Evolutionary conservation across 1,140 invertebrate species (phyloP), one percentile per base, ranked within the genome.

Genomic region (Sweltsa coloradensis): DNA sequence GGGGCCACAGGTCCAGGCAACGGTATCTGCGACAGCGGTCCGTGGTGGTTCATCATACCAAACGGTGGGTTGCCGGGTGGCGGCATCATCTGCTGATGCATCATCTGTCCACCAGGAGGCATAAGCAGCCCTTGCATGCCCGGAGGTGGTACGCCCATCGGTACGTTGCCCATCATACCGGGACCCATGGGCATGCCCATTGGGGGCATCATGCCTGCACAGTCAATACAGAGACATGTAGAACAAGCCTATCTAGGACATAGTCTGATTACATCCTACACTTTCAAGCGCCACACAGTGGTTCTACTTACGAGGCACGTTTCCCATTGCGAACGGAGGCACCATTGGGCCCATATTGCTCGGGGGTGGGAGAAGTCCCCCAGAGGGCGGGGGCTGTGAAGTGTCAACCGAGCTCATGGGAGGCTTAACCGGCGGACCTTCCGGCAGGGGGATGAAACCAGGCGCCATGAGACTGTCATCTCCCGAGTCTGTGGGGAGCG

Each of bases 71-170:
- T 69, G 1, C 67, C 66, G 3, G 66, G 55, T 5, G 61, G 64
- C 27, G 69, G 70, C 6, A 70, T 59, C 51, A 73, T 62, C 14
- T 60, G 55, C 45, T 72, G 66, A 6, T 65, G 60, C 52, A 73
- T 65, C 53, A 71, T 64, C 1, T 68, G 53, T 21, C 45, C 29
- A 26, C 34, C 34, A 18, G 45, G 45, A n/a, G 45, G 45, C 14
- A 47, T 37, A 11, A 47, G 36, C 3, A 69, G 58, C 29, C 68
- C 64, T 45, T 76, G 68, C 67, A 79, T 73, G 47, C 70, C 72
- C 18, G 75, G 76, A 4, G 76, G 78, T n/a, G 78, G 77, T 7
- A 78, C 76, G 18, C 75, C 74, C 39, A 80, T 68, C 13, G 74
- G 74, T 19, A 73, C 66, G 53, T 72, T 74, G 1, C 70, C 65